Percentiles rank a stretch among this genome's conserved stretches.
phyloP scores from a whole-genome alignment of 2,797 vertebrate species.

The Anniella stebbinsi region DNA sequence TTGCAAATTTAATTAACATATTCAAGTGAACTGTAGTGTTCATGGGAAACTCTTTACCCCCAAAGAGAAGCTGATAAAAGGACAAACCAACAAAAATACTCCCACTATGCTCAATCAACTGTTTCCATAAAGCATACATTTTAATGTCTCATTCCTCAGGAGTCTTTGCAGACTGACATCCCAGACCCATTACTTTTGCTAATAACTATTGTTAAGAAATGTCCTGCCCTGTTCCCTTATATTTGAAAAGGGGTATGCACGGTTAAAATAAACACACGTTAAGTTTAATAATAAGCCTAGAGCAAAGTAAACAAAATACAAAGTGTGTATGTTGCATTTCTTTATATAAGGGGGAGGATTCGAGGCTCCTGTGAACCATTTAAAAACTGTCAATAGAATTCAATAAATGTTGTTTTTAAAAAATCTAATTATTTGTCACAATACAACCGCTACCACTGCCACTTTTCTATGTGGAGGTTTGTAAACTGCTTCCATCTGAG shows the following conservation, averaged over 20 bases:
- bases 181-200: conserved; percentile 11
- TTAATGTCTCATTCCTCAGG: conserved; percentile 12
- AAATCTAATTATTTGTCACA: conserved; percentile 82
- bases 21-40: neutral
- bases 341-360: conserved; percentile 55
- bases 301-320: conserved; percentile 56
- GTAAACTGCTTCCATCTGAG: conserved; percentile 83
- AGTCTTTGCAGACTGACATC: neutral
- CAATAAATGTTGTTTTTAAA: conserved; percentile 80
- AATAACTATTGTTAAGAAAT: conserved; percentile 30
- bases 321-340: conserved; percentile 34
- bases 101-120: neutral
- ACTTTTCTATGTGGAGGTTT: conserved; percentile 80
- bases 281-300: conserved; percentile 35
- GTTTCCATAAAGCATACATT: neutral
- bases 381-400: conserved; percentile 79
- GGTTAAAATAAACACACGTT: conserved; percentile 38
- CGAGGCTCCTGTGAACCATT: conserved; percentile 74
- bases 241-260: conserved; percentile 45
- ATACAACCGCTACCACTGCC: conserved; percentile 77
- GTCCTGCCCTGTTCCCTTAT: conserved; percentile 7
- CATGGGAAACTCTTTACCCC: neutral
- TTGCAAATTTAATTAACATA: conserved; percentile 15
- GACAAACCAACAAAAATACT: neutral
- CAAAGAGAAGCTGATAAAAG: neutral